These are phyloP conservation scores for Tauraco hartlaubi DNA, from an alignment of 2,797 vertebrate species.

Conservation along the genomic window DNA sequence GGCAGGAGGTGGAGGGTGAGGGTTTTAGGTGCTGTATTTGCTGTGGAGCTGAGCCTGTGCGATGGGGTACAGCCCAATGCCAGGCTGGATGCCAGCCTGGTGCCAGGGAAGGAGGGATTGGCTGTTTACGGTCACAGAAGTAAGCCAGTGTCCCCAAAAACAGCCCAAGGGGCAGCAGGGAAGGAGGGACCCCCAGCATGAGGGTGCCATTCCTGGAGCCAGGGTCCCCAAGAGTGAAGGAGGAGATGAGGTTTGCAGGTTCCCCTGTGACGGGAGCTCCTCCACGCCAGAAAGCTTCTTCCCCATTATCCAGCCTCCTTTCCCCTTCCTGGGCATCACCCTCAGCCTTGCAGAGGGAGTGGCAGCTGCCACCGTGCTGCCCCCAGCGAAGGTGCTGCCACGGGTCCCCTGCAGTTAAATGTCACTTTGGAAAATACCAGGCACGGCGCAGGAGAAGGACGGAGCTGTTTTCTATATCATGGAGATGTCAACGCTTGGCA, in stretches of 20 bases:
- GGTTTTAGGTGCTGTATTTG: not conserved
- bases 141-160: not conserved
- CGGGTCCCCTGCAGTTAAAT: not conserved
- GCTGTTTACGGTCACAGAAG: not conserved
- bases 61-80: not conserved
- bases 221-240: not conserved
- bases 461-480: not conserved
- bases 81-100: not conserved
- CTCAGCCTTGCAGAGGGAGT: too few species aligned
- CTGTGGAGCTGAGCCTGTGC: not conserved
- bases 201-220: not conserved
- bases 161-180: rapidly evolving
- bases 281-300: not conserved
- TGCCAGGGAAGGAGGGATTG: too few species aligned
- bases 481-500: not conserved
- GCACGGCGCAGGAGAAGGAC: not conserved
- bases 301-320: not conserved
- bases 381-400: not conserved
- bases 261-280: not conserved
- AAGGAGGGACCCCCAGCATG: not conserved
- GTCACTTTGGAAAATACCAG: not conserved
- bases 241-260: not conserved
- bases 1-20: not conserved
- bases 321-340: not conserved
- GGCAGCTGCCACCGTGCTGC: not conserved